phyloP scores from a whole-genome alignment of 2,797 vertebrate genomes.

The Macropodus opercularis region DNA sequence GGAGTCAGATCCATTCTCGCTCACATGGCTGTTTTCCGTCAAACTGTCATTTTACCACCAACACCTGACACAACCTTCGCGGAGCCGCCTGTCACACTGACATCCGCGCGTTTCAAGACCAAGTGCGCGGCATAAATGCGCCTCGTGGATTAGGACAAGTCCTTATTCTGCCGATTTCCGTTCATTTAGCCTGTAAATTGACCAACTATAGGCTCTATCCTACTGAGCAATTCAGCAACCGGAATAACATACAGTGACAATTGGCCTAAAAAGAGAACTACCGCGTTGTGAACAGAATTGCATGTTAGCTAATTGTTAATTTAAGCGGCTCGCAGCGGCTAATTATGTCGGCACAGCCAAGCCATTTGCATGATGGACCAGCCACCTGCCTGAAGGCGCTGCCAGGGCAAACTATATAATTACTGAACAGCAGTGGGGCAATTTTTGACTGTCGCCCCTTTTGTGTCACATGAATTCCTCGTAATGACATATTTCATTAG shows the following conservation, averaged over 20 bases:
- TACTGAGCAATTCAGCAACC: constrained; percentile 87
- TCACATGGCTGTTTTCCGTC: constrained; percentile 59
- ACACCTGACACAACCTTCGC: constrained; percentile 56
- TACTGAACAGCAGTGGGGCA: constrained; percentile 99
- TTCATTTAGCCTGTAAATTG: constrained; percentile 79
- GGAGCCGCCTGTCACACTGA: constrained; percentile 52
- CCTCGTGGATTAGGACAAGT: constrained; percentile 47
- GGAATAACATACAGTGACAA: constrained; percentile 81
- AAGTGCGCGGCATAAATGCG: constrained; percentile 31
- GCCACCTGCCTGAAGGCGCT: constrained; percentile 98
- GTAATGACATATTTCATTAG: constrained; percentile 99
- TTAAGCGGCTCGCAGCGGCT: constrained; percentile 95
- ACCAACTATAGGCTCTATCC: constrained; percentile 81
- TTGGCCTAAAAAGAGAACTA: constrained; percentile 93
- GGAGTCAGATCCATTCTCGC: constrained; percentile 60
- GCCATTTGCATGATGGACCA: constrained; percentile 99
- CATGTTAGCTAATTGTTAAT: constrained; percentile 99
- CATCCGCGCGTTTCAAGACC: constrained; percentile 2
- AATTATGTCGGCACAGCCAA: constrained; percentile 98
- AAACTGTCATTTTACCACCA: constrained; percentile 69
- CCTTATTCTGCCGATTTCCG: constrained; percentile 51
- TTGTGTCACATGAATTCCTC: constrained; percentile 99
- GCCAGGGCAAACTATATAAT: constrained; percentile 99
- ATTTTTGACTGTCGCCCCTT: constrained; percentile 99
- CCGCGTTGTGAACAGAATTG: constrained; percentile 93